Percentiles rank a stretch among this genome's conserved stretches.
Evolutionary conservation across 2,888 invertebrate genomes (phyloP).

Genomic region (Allolobophora icterica): DNA sequence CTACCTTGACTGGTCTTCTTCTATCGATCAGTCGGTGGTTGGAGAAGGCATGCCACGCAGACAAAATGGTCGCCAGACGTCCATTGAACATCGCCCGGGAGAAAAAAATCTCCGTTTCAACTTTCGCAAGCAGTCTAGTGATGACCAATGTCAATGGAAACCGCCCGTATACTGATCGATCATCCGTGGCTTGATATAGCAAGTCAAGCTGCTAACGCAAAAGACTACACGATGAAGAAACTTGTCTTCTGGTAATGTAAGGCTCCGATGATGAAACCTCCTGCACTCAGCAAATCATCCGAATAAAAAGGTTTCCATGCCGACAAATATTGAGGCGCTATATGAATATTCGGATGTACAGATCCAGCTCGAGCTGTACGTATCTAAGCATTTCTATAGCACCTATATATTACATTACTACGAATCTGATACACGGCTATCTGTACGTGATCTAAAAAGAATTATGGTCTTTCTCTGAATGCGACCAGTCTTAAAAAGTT

Average conservation of each 20-base stretch:
- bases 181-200: background rate
- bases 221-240: background rate
- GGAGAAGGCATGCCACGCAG: background rate
- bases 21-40: background rate
- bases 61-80: background rate
- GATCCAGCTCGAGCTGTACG: background rate
- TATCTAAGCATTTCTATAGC: background rate
- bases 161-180: background rate
- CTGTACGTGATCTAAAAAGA: background rate
- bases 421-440: background rate
- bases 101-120: background rate
- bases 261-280: background rate
- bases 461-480: background rate
- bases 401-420: background rate
- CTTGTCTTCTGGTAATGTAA: background rate
- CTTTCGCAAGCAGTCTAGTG: background rate
- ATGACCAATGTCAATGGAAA: background rate
- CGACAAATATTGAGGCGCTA: too few relatives aligned
- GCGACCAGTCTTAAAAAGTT: background rate
- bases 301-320: background rate
- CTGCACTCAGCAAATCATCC: background rate
- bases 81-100: background rate
- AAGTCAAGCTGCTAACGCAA: background rate
- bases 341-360: background rate
- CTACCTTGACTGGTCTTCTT: background rate